phyloP scores from a whole-genome alignment of 2,888 invertebrate species.

The Dione vanillae region DNA sequence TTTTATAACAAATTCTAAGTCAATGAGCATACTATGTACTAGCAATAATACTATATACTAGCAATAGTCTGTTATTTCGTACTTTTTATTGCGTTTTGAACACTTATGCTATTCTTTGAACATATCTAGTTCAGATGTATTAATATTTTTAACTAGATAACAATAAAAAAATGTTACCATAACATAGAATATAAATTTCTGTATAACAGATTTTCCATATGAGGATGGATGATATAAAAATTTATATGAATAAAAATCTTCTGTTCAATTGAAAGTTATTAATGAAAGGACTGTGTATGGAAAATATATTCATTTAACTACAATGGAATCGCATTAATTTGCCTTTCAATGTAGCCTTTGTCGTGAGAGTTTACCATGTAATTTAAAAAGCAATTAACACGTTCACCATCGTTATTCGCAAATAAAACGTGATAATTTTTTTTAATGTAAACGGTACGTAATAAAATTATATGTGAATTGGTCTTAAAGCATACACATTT shows the following conservation, averaged over 20 bases:
- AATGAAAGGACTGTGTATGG: slow-evolving; percentile 17
- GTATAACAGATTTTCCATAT: no score
- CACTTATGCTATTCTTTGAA: background rate
- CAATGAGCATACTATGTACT: no score
- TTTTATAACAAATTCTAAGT: no score
- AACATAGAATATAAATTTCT: no score
- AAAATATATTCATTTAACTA: slow-evolving; percentile 30
- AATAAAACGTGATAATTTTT: slow-evolving; percentile 8
- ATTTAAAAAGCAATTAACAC: slow-evolving; percentile 34
- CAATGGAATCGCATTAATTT: slow-evolving; percentile 29
- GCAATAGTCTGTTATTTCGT: no score
- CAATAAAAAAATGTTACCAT: background rate
- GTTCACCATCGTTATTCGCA: slow-evolving; percentile 21
- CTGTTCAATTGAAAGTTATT: slow-evolving; percentile 9
- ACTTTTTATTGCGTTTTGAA: background rate
- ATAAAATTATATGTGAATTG: slow-evolving; percentile 1
- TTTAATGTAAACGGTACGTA: background rate
- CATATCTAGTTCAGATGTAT: background rate
- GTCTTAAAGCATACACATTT: background rate
- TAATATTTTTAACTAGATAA: background rate
- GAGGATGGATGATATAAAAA: no score
- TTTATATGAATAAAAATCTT: slow-evolving; percentile 4
- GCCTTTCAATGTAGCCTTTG: slow-evolving; percentile 30
- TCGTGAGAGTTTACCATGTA: slow-evolving; percentile 31
- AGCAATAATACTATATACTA: no score